phyloP scores from a whole-genome alignment of 2,888 invertebrate genomes.

The Pimpla rufipes region DNA sequence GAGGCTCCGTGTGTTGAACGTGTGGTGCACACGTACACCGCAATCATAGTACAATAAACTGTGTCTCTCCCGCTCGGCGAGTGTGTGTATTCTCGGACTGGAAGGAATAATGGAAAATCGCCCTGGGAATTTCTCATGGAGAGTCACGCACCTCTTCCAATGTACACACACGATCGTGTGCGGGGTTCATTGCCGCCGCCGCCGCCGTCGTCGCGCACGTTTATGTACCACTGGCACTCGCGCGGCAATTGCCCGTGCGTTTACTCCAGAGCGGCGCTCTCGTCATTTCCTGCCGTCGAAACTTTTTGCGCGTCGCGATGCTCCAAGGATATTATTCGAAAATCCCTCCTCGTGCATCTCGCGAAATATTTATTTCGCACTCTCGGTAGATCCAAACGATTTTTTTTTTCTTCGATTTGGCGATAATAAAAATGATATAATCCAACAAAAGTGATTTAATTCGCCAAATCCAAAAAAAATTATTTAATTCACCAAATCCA shows the following conservation, averaged over 20 bases:
- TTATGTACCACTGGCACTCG: conserved; percentile 1
- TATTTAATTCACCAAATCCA: no score
- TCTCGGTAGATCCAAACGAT: no score
- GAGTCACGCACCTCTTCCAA: conserved; percentile 75
- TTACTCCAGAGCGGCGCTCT: conserved; percentile 1
- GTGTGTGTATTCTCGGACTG: conserved; percentile 45
- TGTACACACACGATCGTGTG: conserved; percentile 8
- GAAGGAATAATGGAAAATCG: conserved; percentile 75
- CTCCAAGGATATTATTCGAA: not conserved
- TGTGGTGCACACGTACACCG: conserved; percentile 65
- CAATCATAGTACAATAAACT: conserved; percentile 65
- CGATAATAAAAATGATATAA: not conserved
- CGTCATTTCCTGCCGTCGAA: conserved; percentile 22
- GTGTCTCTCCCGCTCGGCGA: conserved; percentile 60
- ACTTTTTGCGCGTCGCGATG: not conserved
- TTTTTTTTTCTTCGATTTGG: no score
- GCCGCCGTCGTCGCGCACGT: not conserved
- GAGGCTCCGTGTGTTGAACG: conserved; percentile 56
- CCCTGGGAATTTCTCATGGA: conserved; percentile 81
- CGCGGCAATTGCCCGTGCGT: not conserved
- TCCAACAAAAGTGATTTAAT: no score
- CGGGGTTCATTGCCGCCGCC: conserved; percentile 15
- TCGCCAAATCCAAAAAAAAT: no score
- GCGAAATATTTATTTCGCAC: no score
- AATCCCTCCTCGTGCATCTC: not conserved